A percentile compares a stretch with the other conserved stretches of the same genome.
These are phyloP conservation scores for Eupeodes corollae DNA, from an alignment of 1,140 invertebrate species.

Conservation along the genomic window DNA sequence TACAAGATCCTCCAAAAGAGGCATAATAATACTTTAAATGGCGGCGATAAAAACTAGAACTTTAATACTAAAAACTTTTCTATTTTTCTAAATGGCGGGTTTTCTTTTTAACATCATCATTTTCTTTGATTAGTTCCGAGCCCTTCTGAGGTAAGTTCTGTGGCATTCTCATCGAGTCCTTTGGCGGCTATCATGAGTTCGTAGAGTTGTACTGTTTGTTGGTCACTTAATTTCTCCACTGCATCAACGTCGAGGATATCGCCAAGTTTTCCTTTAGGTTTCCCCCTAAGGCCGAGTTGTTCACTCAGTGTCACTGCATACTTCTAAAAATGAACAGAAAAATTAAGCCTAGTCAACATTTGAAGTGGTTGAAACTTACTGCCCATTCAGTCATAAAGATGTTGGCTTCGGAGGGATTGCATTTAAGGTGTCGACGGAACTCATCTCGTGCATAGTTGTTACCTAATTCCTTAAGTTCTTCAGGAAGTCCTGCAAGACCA, in stretches of 20 bases:
- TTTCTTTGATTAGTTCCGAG: no score
- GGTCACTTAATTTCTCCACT: slow-evolving; percentile 61
- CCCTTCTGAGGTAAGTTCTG: no score
- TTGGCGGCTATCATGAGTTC: slow-evolving; percentile 64
- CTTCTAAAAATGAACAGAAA: slow-evolving; percentile 42
- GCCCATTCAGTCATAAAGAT: slow-evolving; percentile 84
- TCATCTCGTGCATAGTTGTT: slow-evolving; percentile 80
- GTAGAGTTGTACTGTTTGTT: slow-evolving; percentile 71
- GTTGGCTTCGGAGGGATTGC: slow-evolving; percentile 52
- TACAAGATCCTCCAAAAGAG: slow-evolving; percentile 60
- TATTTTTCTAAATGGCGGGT: no score
- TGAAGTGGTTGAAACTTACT: slow-evolving; percentile 43
- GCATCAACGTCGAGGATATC: slow-evolving; percentile 48
- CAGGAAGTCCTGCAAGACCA: slow-evolving; percentile 48
- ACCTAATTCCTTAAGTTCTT: slow-evolving; percentile 61
- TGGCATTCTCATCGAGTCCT: slow-evolving; percentile 14
- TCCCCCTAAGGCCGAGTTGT: slow-evolving; percentile 30
- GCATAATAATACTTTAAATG: not conserved
- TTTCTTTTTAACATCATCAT: no score
- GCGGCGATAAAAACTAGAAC: not conserved
- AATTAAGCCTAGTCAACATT: not conserved
- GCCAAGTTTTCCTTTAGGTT: slow-evolving; percentile 23
- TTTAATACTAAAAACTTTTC: not conserved
- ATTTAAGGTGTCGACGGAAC: slow-evolving; percentile 77
- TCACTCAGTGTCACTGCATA: slow-evolving; percentile 49